Evolutionary conservation across 2,113 vertebrate species (phyloP).

Genomic region (Heptranchias perlo): DNA sequence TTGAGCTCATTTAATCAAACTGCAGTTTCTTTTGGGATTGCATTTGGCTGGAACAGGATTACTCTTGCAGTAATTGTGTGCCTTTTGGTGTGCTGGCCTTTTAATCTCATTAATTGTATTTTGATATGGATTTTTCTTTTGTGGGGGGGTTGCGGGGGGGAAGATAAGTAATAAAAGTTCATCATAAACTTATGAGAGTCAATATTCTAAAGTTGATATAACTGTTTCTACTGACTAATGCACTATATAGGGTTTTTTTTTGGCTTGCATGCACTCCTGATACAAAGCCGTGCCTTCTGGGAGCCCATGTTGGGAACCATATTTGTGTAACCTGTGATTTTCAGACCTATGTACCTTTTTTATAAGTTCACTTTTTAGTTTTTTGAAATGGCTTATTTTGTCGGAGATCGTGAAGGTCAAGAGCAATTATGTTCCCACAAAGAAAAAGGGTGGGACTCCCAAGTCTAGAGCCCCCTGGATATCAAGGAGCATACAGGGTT

Average conservation of each 20-base stretch:
- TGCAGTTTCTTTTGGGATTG: neutral
- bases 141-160: too few species aligned
- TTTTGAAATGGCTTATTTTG: neutral
- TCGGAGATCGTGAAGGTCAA: too few species aligned
- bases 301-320: neutral
- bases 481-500: too few species aligned
- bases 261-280: neutral
- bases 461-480: too few species aligned
- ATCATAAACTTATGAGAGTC: neutral
- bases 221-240: neutral
- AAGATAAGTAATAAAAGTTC: neutral
- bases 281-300: neutral
- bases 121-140: neutral
- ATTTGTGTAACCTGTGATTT: neutral
- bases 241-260: neutral
- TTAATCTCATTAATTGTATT: too few species aligned
- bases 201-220: neutral
- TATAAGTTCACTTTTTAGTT: neutral
- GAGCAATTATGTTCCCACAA: too few species aligned
- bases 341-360: neutral
- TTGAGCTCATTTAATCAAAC: neutral
- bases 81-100: too few species aligned
- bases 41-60: neutral
- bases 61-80: too few species aligned
- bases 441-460: too few species aligned